Base-by-base conservation (phyloP, 35 echinoderm and acorn worm species). In the Acanthaster planci region DNA sequence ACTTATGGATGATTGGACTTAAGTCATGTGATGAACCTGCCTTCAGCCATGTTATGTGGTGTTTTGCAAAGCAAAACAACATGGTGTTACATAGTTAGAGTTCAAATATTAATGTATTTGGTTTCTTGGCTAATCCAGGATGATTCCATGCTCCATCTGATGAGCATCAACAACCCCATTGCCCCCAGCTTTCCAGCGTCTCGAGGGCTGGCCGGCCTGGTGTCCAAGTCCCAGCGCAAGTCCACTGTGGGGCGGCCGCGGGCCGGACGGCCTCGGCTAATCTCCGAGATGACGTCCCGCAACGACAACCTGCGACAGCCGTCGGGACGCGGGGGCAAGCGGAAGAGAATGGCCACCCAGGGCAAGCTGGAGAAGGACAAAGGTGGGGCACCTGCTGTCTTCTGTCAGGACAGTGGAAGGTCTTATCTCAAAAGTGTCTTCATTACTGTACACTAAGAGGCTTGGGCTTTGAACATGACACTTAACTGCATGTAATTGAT, bases 291-390 rank as follows among this genome's bases (percentile, higher is more conserved):
- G 52, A 83, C 81, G 17, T 40, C 81, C 5, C 27, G 37, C 50
- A 60, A 21, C 40, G 54, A 52, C 39, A 68, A n/a, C n/a, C n/a
- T 17, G 32, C 26, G 19, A 18, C 78, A 15, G 2, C 77, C 47
- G 51, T 84, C 59, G 77, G 10, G 17, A 16, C 58, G 64, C 38
- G 51, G 60, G 7, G 39, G 53, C 22, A 86, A 80, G 38, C 90
- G 81, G 89, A 95, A 67, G 58, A 67, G 82, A 26, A 59, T 85
- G 16, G 59, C 78, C 17, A 54, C 67, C 29, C 39, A 80, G 38
- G 50, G 47, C 3, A 90, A 86, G 76, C 36, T 29, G 21, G 93
- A 95, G 37, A 95, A 87, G 76, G 92, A 89, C 51, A 88, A 88
- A 76, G 91, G 91, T 93, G 81, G 14, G n/a, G n/a, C n/a, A n/a